Percentiles rank a stretch among this genome's conserved stretches.
phyloP scores from a whole-genome alignment of 2,888 invertebrate species.

The Diloba caeruleocephala region DNA sequence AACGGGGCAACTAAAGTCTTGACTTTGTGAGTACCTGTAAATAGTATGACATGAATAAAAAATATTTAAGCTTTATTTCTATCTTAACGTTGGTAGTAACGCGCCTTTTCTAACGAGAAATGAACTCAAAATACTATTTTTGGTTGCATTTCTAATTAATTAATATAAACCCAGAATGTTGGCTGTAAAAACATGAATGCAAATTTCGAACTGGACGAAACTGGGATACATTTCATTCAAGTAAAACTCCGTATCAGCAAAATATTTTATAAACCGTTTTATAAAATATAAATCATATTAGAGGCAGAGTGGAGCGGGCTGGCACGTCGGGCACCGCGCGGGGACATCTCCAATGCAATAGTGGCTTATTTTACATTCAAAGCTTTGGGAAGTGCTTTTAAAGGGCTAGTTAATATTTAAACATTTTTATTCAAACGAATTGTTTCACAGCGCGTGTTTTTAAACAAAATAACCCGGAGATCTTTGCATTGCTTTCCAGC shows the following conservation, averaged over 20 bases:
- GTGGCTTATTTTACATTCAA: conserved; percentile 68
- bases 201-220: conserved; percentile 33
- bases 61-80: too few species aligned
- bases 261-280: conserved; percentile 38
- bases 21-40: too few species aligned
- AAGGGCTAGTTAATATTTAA: conserved; percentile 63
- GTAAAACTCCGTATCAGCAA: conserved; percentile 33
- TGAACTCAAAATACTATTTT: conserved; percentile 16
- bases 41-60: too few species aligned
- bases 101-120: not conserved
- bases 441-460: conserved; percentile 21
- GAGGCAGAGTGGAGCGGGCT: conserved; percentile 13
- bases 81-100: too few species aligned
- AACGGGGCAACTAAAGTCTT: too few species aligned
- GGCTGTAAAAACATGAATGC: conserved; percentile 33
- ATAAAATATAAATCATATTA: conserved; percentile 45
- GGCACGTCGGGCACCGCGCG: conserved; percentile 6
- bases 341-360: conserved; percentile 63
- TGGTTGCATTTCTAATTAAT: conserved; percentile 18
- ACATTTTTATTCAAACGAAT: conserved; percentile 39
- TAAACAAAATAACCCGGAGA: conserved; percentile 16
- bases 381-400: conserved; percentile 63
- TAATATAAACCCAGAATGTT: conserved; percentile 20
- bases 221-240: conserved; percentile 39
- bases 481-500: conserved; percentile 10